These are phyloP conservation scores for Champsocephalus gunnari DNA, from an alignment of 2,797 vertebrate genomes.

Conservation along the genomic window DNA sequence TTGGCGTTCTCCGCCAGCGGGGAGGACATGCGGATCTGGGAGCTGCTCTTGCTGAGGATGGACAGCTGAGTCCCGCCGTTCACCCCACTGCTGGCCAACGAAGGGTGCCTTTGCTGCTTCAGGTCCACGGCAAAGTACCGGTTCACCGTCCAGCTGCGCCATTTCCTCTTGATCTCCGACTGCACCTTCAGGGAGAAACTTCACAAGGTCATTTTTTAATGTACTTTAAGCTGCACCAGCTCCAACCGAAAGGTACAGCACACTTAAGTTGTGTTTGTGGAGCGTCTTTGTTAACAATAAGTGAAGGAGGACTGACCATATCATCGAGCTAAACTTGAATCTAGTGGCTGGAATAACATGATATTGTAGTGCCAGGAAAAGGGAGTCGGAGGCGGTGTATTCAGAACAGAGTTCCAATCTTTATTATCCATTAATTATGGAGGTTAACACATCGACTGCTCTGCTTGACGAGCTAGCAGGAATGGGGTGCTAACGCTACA, in stretches of 20 bases:
- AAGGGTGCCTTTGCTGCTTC: slow-evolving; percentile 96
- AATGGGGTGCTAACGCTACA: too few species aligned
- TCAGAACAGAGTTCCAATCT: too few species aligned
- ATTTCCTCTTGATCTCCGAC: slow-evolving; percentile 99
- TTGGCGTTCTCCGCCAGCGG: slow-evolving; percentile 93
- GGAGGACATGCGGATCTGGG: slow-evolving; percentile 98
- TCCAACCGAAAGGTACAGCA: slow-evolving; percentile 59
- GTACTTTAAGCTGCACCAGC: slow-evolving; percentile 83
- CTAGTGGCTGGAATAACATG: too few species aligned
- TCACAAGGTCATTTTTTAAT: slow-evolving; percentile 91
- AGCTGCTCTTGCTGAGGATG: slow-evolving; percentile 99
- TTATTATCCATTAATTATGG: too few species aligned
- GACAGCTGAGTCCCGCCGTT: slow-evolving; percentile 98
- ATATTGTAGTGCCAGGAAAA: too few species aligned
- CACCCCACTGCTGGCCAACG: slow-evolving; percentile 97
- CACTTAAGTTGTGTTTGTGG: not conserved
- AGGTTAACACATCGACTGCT: too few species aligned
- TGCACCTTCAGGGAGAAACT: slow-evolving; percentile 97
- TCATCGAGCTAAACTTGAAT: not conserved
- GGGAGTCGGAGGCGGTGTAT: too few species aligned
- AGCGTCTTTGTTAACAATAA: not conserved
- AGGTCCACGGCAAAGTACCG: slow-evolving; percentile 99
- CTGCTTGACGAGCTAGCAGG: too few species aligned
- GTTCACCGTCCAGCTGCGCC: slow-evolving; percentile 99
- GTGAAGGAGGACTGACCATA: not conserved